Evolutionary conservation across 2,113 vertebrate genomes (phyloP), one percentile per base, ranked within the genome.

Genomic region (Pseudolaguvia tuberculata): DNA sequence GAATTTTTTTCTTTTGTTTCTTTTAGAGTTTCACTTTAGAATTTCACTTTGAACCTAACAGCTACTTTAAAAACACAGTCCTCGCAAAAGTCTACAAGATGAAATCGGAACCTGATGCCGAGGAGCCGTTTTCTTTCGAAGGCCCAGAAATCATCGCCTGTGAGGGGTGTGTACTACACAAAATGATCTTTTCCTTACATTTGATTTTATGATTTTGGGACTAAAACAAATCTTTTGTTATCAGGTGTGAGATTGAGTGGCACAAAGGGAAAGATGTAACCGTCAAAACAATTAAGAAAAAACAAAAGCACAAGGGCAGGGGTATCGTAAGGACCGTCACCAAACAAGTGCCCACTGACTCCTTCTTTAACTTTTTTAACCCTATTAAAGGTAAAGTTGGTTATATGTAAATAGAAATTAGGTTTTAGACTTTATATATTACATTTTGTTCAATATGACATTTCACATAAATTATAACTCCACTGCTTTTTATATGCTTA

Each of bases 361-460:
- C 97, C 0, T 99, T 99, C 87, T 98, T 99, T 89, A 99, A 99
- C 88, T 99, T 99, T 91, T 99, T 99, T 89, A 97, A 87, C 72
- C 96, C 96, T 1, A 86, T 97, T 79, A 98, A 95, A 92, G 94
- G 96, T 96, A 73, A 35, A 59, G 29, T 10, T 29, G 73, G 55
- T 39, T 14, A n/a, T 25, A 5, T 21, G 25, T 70, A 35, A 35
- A 35, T 35, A 35, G 31, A 35, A 35, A 35, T 35, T 35, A 35
- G 6, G 31, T 35, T 35, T 35, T 35, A 6, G 31, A 35, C n/a
- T n/a, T n/a, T 35, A 35, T 35, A 6, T 35, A 35, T 35, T 35
- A 35, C 39, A 42, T 42, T 42, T 4, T 4, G 31, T 31, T 31
- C 31, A 73, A 17, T 8, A 7, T 65, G 71, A 17, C 8, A 56